phyloP scores from a whole-genome alignment of 2,888 invertebrate genomes.

The Plebejus melissa region DNA sequence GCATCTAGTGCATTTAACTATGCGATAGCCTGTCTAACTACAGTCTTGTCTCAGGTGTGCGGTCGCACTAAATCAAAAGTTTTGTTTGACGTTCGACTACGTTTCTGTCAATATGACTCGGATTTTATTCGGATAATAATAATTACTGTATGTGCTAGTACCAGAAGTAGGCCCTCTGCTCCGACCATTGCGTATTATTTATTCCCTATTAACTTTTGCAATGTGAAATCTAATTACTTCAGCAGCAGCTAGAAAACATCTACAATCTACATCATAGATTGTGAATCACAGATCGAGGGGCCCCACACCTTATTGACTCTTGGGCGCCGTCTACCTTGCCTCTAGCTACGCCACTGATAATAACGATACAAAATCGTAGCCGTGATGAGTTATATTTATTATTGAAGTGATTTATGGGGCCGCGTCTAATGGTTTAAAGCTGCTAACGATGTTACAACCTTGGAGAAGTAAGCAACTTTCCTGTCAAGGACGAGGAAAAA shows the following conservation, averaged over 20 bases:
- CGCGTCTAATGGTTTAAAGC: constrained; percentile 30
- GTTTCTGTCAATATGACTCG: no score
- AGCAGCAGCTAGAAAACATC: background rate
- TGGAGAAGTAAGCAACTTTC: background rate
- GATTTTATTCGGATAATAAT: no score
- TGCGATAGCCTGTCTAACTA: no score
- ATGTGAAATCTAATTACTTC: no score
- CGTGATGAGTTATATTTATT: constrained; percentile 34
- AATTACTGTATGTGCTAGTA: no score
- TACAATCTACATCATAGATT: background rate
- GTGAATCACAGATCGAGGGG: background rate
- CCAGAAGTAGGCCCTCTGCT: no score
- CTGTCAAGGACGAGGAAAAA: background rate
- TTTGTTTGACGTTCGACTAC: no score
- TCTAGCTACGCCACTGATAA: background rate
- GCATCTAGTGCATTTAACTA: no score
- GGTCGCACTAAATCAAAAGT: no score
- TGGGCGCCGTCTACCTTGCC: background rate
- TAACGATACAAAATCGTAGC: constrained; percentile 32
- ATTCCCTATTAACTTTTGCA: no score
- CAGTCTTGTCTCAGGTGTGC: no score
- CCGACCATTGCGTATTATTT: no score
- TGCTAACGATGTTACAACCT: constrained; percentile 20
- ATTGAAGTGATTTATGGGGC: constrained; percentile 30
- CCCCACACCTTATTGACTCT: background rate